Conservation (phyloP, 1,140 invertebrate species). For the Dendroctonus valens region DNA sequence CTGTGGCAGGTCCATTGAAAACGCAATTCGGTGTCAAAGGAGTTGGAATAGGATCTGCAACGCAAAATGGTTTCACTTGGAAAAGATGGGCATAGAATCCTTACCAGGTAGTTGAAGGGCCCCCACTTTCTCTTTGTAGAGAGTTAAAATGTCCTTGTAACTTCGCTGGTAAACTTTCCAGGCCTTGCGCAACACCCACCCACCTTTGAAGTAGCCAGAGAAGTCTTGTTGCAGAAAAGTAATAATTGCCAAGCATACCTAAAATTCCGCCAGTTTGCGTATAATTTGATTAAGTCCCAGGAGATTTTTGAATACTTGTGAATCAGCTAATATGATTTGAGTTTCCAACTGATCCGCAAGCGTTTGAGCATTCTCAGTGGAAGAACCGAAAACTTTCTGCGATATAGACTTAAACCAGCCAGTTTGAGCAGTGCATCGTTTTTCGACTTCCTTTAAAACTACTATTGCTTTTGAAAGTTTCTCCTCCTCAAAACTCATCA, state of each 20-base stretch:
- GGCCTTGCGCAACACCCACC: conserved; percentile 69
- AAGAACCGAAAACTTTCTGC: conserved; percentile 54
- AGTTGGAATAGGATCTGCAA: conserved; percentile 31
- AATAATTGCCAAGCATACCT: conserved; percentile 40
- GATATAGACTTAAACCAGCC: conserved; percentile 61
- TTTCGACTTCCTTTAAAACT: conserved; percentile 64
- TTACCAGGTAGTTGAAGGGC: conserved; percentile 9
- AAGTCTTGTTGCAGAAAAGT: conserved; percentile 58
- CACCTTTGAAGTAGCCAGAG: conserved; percentile 67
- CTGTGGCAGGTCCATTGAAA: background rate
- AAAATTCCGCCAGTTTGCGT: background rate
- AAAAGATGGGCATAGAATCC: too few species aligned
- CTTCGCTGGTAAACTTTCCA: conserved; percentile 73
- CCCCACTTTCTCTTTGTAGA: conserved; percentile 53
- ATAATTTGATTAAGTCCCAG: background rate
- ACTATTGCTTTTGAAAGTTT: conserved; percentile 60
- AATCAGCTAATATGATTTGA: conserved; percentile 69
- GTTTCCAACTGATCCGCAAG: conserved; percentile 58
- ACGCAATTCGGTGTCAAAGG: conserved; percentile 3
- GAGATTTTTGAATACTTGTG: conserved; percentile 52
- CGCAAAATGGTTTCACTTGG: background rate
- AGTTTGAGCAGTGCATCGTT: conserved; percentile 58
- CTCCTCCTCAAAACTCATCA: conserved; percentile 73
- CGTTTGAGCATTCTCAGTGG: conserved; percentile 41
- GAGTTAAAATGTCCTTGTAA: conserved; percentile 59